Evolutionary conservation across 1,140 invertebrate species (phyloP), one percentile per base, ranked within the genome.

Genomic region (Procambarus clarkii): DNA sequence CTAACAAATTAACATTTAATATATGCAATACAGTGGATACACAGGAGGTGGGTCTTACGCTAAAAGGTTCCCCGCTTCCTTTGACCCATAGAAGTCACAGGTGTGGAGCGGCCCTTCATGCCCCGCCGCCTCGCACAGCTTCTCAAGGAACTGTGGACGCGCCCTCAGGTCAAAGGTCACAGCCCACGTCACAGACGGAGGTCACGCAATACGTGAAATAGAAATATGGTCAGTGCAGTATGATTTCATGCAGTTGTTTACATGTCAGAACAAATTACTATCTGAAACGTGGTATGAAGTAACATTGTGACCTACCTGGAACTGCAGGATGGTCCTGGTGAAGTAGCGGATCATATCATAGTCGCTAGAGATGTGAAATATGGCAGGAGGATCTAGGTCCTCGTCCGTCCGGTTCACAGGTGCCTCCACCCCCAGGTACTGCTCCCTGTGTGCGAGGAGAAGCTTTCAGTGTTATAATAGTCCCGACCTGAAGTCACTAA

Each of bases 261-360:
- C 34, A 34, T 34, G 34, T 34, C 34, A 34, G 34, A 34, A 34
- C 34, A 34, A 34, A 34, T 34, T 34, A 34, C 34, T 34, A 34
- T 34, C 34, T 34, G 34, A 34, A 34, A 34, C 34, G 34, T 34
- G 34, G 34, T 34, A 34, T 34, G 34, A 34, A 34, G 50, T 54
- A 54, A 54, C 13, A 18, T 64, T 21, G 18, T 18, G 1, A 24
- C 94, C 15, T 45, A 92, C 92, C 86, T 95, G 95, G 94, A 95
- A 95, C 90, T 94, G 94, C 18, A 94, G 92, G 58, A 94, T 93
- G 69, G 95, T 95, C 78, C 92, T 93, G 81, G 93, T 93, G 85
- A 94, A 94, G 84, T 95, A 95, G 24, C 94, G 93, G 46, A 94
- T 94, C 94, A 94, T 94, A 86, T 94, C 94, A 91, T 94, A 94